phyloP scores from a whole-genome alignment of 1,140 invertebrate species.

The Temnothorax nylanderi region DNA sequence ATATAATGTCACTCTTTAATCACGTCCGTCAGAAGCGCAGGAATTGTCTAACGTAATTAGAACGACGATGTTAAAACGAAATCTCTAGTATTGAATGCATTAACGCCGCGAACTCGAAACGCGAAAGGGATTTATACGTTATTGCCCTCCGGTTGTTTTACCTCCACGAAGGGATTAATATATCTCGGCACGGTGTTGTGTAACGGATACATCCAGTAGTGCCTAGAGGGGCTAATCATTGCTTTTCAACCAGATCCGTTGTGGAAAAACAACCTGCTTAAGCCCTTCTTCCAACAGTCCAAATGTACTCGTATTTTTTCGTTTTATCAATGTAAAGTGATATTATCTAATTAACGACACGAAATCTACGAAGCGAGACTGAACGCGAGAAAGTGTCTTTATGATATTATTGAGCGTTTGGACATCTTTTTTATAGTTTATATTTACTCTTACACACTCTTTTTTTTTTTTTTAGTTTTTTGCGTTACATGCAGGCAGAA shows the following conservation, averaged over 20 bases:
- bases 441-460: neutral
- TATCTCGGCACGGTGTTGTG: constrained; percentile 50
- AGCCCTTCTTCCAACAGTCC: neutral
- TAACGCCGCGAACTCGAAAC: constrained; percentile 30
- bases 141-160: constrained; percentile 51
- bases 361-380: neutral
- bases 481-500: neutral
- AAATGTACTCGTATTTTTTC: neutral
- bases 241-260: neutral
- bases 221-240: constrained; percentile 31
- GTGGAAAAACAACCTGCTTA: neutral
- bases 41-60: neutral
- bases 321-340: neutral
- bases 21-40: neutral
- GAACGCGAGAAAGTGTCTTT: neutral
- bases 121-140: constrained; percentile 29
- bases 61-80: neutral
- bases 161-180: constrained; percentile 60
- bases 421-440: neutral
- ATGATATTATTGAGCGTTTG: neutral
- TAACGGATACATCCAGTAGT: constrained; percentile 60
- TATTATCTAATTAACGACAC: neutral
- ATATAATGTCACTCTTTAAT: neutral
- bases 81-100: neutral
- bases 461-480: neutral